phyloP scores from a whole-genome alignment of 1,140 invertebrate species.

The Agrilus planipennis region DNA sequence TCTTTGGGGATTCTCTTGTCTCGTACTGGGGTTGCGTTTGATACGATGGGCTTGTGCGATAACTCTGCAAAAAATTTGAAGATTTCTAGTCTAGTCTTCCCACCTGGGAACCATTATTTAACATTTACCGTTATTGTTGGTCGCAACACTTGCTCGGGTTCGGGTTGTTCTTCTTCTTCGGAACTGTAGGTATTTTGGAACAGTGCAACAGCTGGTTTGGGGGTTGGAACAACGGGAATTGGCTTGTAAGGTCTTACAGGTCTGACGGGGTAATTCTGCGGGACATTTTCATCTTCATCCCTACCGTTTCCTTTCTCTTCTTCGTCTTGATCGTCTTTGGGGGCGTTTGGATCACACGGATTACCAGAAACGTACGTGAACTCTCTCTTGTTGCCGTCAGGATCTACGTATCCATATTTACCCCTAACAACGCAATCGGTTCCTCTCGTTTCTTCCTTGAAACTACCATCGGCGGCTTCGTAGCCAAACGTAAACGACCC shows the following conservation, averaged over 20 bases:
- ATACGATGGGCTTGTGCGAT: background rate
- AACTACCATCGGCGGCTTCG: conserved; percentile 78
- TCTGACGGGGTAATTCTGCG: conserved; percentile 52
- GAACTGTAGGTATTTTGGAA: conserved; percentile 52
- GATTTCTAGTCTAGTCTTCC: background rate
- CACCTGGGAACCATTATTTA: background rate
- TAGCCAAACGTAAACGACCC: conserved; percentile 81
- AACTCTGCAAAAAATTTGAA: background rate
- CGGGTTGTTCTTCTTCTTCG: conserved; percentile 43
- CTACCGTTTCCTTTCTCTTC: conserved; percentile 40
- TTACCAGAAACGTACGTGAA: conserved; percentile 88
- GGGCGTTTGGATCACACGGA: conserved; percentile 71
- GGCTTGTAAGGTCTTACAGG: conserved; percentile 34
- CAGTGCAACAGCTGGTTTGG: conserved; percentile 37
- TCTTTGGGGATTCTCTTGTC: conserved; percentile 12
- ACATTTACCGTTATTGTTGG: conserved; percentile 21
- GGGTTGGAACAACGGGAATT: conserved; percentile 7
- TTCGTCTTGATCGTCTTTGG: conserved; percentile 49
- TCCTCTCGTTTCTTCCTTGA: conserved; percentile 77
- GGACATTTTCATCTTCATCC: conserved; percentile 44
- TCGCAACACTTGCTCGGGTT: conserved; percentile 42
- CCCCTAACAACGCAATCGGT: conserved; percentile 78
- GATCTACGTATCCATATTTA: conserved; percentile 81
- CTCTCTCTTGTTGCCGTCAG: conserved; percentile 75
- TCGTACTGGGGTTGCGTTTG: conserved; percentile 24